Evolutionary conservation across 2,888 invertebrate genomes (phyloP).

Genomic region (Netelia virgata): DNA sequence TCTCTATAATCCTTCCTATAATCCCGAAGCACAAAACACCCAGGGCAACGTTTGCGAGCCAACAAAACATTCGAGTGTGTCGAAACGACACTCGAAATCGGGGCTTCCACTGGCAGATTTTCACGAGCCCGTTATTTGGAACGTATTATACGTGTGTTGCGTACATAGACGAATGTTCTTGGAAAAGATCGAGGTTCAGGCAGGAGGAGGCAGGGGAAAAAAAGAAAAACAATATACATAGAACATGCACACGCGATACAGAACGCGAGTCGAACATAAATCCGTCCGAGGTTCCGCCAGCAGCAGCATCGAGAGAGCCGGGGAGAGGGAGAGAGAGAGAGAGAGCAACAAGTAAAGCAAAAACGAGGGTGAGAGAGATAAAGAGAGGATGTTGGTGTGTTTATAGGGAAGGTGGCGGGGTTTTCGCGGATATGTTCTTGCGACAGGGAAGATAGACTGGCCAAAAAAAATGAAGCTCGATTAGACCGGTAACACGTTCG

Average conservation of each 20-base stretch:
- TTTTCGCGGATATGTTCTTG: constrained; percentile 6
- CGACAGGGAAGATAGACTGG: constrained; percentile 27
- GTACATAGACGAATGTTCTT: constrained; percentile 17
- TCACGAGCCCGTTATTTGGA: not conserved
- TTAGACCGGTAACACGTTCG: constrained; percentile 55
- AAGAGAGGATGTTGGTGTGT: not conserved
- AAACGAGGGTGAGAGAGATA: constrained; percentile 20
- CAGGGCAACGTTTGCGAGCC: constrained; percentile 51
- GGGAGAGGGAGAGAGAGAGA: constrained; percentile 21
- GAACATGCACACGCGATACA: constrained; percentile 54
- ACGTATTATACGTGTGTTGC: constrained; percentile 5
- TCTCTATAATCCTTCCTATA: constrained; percentile 55
- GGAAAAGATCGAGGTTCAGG: constrained; percentile 6
- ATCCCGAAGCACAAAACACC: constrained; percentile 54
- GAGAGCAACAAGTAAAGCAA: constrained; percentile 49
- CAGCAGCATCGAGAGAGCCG: constrained; percentile 28
- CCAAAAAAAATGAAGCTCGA: constrained; percentile 38
- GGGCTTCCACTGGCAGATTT: constrained; percentile 44
- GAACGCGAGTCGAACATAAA: constrained; percentile 63
- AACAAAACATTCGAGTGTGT: not conserved
- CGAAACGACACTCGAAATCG: constrained; percentile 19
- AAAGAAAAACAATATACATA: constrained; percentile 19
- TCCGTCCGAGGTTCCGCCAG: constrained; percentile 47
- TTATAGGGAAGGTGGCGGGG: constrained; percentile 1
- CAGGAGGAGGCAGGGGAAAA: constrained; percentile 8